A percentile compares a stretch with the other conserved stretches of the same genome.
phyloP scores from a whole-genome alignment of 2,888 invertebrate species.

The Rotaria magnacalcarata region DNA sequence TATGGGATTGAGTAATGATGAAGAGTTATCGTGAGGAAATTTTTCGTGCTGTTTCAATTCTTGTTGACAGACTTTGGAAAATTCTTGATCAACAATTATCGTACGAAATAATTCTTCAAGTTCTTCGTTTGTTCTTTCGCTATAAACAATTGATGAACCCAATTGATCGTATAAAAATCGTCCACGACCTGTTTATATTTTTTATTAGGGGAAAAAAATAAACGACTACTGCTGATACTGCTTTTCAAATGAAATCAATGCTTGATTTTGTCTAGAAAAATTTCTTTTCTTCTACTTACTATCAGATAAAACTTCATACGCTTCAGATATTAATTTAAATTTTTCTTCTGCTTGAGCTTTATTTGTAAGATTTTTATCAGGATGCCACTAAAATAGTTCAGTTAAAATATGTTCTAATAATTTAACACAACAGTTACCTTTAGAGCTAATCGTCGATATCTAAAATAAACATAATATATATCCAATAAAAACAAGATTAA shows the following conservation, averaged over 20 bases:
- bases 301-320: conserved; percentile 6
- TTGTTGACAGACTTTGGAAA: background rate
- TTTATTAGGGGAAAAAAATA: background rate
- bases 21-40: background rate
- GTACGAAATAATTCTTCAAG: conserved; percentile 19
- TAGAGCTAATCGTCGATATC: conserved; percentile 23
- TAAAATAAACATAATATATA: background rate
- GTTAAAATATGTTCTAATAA: background rate
- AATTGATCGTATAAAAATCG: conserved; percentile 28
- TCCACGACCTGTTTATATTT: conserved; percentile 29
- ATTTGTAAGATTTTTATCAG: conserved; percentile 18
- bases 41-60: background rate
- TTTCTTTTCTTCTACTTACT: background rate
- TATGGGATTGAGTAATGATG: background rate
- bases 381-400: background rate
- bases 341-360: conserved; percentile 18
- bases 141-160: background rate
- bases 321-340: conserved; percentile 32
- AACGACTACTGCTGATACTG: conserved; percentile 34
- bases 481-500: background rate
- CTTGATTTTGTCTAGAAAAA: background rate
- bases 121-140: conserved; percentile 26
- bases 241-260: background rate
- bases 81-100: background rate
- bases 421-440: background rate